Conservation (phyloP, 2,888 invertebrate species). For the Caenorhabditis panamensis region DNA sequence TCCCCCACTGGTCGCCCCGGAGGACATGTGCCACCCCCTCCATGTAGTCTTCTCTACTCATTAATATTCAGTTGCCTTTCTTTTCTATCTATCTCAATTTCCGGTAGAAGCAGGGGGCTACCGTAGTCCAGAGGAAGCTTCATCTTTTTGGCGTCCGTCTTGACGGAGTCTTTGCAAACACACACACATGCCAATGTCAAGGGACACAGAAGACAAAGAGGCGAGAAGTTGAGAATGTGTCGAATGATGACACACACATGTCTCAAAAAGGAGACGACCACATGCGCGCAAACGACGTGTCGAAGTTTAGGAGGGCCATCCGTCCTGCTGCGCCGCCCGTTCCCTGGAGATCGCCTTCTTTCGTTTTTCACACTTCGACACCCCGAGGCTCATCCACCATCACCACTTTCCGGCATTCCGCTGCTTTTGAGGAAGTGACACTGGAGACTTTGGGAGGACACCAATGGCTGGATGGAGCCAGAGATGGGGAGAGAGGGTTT, state of each 20-base stretch:
- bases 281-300: conserved; percentile 53
- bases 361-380: conserved; percentile 61
- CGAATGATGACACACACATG: conserved; percentile 49
- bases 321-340: not conserved
- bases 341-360: conserved; percentile 49
- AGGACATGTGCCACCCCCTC: conserved; percentile 10
- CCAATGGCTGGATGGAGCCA: too few relatives aligned
- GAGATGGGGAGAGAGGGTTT: too few relatives aligned
- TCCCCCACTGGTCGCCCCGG: conserved; percentile 11
- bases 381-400: conserved; percentile 5
- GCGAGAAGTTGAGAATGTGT: not conserved
- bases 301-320: conserved; percentile 52
- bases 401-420: not conserved
- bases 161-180: not conserved
- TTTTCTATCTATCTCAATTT: conserved; percentile 34
- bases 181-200: not conserved
- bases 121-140: conserved; percentile 9
- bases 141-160: not conserved
- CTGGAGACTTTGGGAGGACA: conserved; percentile 6
- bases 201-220: conserved; percentile 2
- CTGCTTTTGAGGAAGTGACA: conserved; percentile 29
- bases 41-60: too few relatives aligned
- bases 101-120: conserved; percentile 21
- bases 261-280: conserved; percentile 46
- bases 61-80: not conserved